These are phyloP conservation scores for Scelioninae gen. 1 DNA, from an alignment of 2,888 invertebrate genomes.

Conservation along the genomic window DNA sequence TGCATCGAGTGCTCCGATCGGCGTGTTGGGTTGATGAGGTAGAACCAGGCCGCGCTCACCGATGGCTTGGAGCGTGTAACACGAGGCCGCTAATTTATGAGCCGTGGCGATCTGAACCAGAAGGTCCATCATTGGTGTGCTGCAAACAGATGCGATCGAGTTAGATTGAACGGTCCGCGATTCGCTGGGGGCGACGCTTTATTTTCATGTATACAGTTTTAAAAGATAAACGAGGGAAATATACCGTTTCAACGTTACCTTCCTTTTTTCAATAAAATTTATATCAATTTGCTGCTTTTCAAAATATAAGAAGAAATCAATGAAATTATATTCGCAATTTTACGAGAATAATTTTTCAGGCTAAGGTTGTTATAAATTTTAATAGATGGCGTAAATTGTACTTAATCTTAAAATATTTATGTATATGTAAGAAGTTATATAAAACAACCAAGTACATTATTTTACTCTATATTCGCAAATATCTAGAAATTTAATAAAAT, in stretches of 20 bases:
- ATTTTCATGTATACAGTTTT: constrained; percentile 35
- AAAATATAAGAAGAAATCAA: too few relatives aligned
- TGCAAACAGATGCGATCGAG: constrained; percentile 82
- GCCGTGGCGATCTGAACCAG: constrained; percentile 89
- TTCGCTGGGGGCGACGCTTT: constrained; percentile 47
- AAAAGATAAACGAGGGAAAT: constrained; percentile 16
- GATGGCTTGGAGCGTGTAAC: constrained; percentile 88
- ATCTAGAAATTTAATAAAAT: too few relatives aligned
- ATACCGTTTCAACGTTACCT: constrained; percentile 28
- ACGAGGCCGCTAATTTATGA: constrained; percentile 88
- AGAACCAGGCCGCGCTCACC: constrained; percentile 87
- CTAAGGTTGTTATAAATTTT: too few relatives aligned
- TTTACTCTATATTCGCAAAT: too few relatives aligned
- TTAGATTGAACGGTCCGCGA: constrained; percentile 57
- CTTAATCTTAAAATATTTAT: too few relatives aligned
- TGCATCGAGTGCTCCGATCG: constrained; percentile 87
- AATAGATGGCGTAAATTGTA: too few relatives aligned
- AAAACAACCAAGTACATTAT: too few relatives aligned
- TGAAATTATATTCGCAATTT: too few relatives aligned
- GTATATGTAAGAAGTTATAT: too few relatives aligned
- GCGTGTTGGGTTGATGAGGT: constrained; percentile 90
- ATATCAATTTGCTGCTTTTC: too few relatives aligned
- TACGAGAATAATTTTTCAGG: too few relatives aligned
- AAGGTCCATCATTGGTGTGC: constrained; percentile 92
- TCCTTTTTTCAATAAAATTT: not conserved